These are phyloP conservation scores for Zele albiditarsus DNA, from an alignment of 2,888 invertebrate species.

Conservation along the genomic window DNA sequence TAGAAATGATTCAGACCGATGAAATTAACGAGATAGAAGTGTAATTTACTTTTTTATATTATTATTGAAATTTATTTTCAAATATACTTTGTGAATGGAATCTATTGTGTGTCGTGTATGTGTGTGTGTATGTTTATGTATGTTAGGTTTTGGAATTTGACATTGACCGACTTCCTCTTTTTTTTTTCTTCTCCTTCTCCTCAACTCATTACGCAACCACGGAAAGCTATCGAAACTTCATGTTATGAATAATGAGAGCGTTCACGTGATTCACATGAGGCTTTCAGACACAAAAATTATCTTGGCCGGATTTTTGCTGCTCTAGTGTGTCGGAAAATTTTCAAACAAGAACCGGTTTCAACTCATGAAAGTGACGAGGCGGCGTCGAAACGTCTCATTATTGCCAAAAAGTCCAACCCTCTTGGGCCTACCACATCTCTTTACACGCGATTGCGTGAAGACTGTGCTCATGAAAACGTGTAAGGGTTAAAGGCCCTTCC, in stretches of 20 bases:
- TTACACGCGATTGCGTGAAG: conserved; percentile 20
- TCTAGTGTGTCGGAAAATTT: conserved; percentile 45
- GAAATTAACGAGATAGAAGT: background rate
- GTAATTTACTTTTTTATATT: background rate
- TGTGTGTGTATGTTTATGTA: background rate
- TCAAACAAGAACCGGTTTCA: conserved; percentile 47
- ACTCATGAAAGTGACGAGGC: background rate
- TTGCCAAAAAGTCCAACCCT: conserved; percentile 29
- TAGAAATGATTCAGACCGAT: background rate
- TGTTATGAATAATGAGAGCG: conserved; percentile 23
- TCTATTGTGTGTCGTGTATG: background rate
- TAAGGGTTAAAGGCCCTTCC: conserved; percentile 42
- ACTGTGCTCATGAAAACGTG: conserved; percentile 19
- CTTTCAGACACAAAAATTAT: conserved; percentile 18
- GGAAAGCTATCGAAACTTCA: conserved; percentile 17
- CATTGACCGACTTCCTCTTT: conserved; percentile 13
- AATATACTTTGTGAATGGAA: conserved; percentile 8
- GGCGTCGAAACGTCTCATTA: conserved; percentile 38
- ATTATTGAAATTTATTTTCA: background rate
- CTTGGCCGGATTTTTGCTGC: conserved; percentile 2
- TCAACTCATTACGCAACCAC: conserved; percentile 25
- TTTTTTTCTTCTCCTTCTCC: background rate
- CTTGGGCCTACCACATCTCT: background rate
- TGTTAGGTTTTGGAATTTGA: background rate
- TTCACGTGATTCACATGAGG: conserved; percentile 9